Conservation (phyloP, 2,888 invertebrate genomes). For the Heliconius ismenius region DNA sequence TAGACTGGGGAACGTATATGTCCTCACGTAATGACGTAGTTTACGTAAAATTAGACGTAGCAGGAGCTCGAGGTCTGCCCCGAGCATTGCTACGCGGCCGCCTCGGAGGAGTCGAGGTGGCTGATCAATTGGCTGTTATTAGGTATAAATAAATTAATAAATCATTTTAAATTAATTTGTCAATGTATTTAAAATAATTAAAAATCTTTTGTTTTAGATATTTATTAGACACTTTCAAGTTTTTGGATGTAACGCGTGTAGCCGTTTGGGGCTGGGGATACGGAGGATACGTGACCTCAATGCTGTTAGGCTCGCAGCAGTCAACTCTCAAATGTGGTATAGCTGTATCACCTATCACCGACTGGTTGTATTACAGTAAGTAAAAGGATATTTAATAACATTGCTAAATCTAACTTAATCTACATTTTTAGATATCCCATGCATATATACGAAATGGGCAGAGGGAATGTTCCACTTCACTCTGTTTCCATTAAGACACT, state of each 20-base stretch:
- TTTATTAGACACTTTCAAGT: conserved; percentile 90
- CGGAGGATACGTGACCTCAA: conserved; percentile 96
- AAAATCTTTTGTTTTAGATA: conserved; percentile 77
- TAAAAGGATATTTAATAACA: conserved; percentile 22
- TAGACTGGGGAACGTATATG: conserved; percentile 97
- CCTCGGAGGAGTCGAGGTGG: conserved; percentile 94
- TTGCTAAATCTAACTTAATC: background rate
- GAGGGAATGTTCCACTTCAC: too few species aligned
- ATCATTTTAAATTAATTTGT: background rate
- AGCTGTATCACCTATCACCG: conserved; percentile 96
- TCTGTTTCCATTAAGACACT: too few species aligned
- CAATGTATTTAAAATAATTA: background rate
- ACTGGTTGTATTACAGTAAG: conserved; percentile 97
- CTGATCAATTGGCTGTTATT: conserved; percentile 94
- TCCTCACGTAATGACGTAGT: conserved; percentile 94
- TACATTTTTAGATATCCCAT: background rate
- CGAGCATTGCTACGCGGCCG: conserved; percentile 90
- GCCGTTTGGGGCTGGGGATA: conserved; percentile 99
- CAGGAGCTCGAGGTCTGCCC: conserved; percentile 91
- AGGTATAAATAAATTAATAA: conserved; percentile 66
- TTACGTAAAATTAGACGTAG: conserved; percentile 94
- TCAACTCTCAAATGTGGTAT: conserved; percentile 95
- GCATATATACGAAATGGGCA: too few species aligned
- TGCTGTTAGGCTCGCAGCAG: conserved; percentile 93
- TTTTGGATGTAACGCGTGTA: conserved; percentile 92